Base-by-base conservation (phyloP, 2,113 vertebrate species). In the Pelusios castaneus region DNA sequence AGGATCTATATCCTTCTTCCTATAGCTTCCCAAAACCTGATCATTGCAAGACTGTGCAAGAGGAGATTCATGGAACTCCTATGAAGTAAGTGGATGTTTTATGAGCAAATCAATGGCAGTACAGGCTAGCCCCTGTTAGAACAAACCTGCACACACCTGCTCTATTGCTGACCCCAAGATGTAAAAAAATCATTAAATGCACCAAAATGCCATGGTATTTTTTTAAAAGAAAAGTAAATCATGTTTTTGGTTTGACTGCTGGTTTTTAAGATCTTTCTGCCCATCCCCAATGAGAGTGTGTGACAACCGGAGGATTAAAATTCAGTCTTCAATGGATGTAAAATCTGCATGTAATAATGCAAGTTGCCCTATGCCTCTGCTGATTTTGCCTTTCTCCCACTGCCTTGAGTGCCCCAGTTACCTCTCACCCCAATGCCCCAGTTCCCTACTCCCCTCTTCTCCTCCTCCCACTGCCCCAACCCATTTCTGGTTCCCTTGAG, bases 1-100 rank as follows among this genome's bases (percentile, higher is more conserved):
- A 51, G 54, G 94, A 95, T 75, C 91, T 82, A 94, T 84, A 91
- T 96, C 89, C 76, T 90, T 96, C 83, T 87, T 89, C 52, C 77
- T 93, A 75, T 41, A 75, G 56, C 85, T 96, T 88, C 80, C 86
- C 31, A 25, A 93, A 82, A n/a, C 84, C 85, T 84, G 5, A 4
- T 96, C 93, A 95, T 80, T 80, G 93, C 89, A 85, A 4, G 75
- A 54, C 83, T 60, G 38, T 90, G 85, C 87, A 79, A 70, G 80
- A 81, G 73, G 51, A 1, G 0, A 87, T 95, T 96, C 83, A 43
- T 55, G 75, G 8, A 70, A 56, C 45, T 84, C 80, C 8, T 63
- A 34, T 77, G 87, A 86, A 77, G 73, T 81, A 45, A 93, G 80
- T 41, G 29, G 67, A 63, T 94, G 82, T 92, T 97, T 96, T 87